A percentile compares a stretch with the other conserved stretches of the same genome.
phyloP scores from a whole-genome alignment of 2,113 vertebrate species.

The Sciurus niger region DNA sequence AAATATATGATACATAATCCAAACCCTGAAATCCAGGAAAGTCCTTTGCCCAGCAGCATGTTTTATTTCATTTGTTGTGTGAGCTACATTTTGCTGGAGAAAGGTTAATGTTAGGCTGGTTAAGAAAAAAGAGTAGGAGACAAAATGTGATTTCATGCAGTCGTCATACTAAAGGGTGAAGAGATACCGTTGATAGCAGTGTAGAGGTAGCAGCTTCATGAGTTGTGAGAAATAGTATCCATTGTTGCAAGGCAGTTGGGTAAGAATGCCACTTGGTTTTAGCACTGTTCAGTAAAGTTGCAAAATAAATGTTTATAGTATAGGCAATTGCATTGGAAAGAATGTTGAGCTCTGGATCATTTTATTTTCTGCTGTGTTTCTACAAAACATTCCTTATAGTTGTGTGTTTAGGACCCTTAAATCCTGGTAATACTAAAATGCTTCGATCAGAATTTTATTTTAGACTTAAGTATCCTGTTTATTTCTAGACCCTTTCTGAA shows the following conservation, averaged over 20 bases:
- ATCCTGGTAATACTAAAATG: constrained; percentile 29
- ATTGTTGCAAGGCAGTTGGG: neutral
- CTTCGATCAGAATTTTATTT: constrained; percentile 64
- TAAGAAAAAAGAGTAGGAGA: constrained; percentile 31
- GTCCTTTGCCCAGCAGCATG: neutral
- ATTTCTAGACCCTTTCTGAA: constrained; percentile 11
- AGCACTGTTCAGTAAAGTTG: constrained; percentile 5
- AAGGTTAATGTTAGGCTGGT: neutral
- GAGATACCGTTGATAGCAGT: neutral
- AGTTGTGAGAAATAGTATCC: neutral
- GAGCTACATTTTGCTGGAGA: neutral
- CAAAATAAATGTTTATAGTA: constrained; percentile 29
- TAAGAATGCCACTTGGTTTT: constrained; percentile 48
- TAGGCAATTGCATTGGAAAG: neutral
- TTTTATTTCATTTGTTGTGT: constrained; percentile 6
- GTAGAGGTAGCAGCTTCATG: neutral
- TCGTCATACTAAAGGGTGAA: constrained; percentile 16
- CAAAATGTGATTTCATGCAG: neutral
- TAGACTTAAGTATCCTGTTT: constrained; percentile 25
- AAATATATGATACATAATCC: neutral
- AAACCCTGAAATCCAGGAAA: constrained; percentile 4
- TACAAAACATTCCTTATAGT: constrained; percentile 16
- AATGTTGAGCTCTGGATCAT: neutral
- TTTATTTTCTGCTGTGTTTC: constrained; percentile 20
- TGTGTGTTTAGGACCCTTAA: constrained; percentile 32